phyloP scores from a whole-genome alignment of 1,140 invertebrate species.

The Heterodera carotae region DNA sequence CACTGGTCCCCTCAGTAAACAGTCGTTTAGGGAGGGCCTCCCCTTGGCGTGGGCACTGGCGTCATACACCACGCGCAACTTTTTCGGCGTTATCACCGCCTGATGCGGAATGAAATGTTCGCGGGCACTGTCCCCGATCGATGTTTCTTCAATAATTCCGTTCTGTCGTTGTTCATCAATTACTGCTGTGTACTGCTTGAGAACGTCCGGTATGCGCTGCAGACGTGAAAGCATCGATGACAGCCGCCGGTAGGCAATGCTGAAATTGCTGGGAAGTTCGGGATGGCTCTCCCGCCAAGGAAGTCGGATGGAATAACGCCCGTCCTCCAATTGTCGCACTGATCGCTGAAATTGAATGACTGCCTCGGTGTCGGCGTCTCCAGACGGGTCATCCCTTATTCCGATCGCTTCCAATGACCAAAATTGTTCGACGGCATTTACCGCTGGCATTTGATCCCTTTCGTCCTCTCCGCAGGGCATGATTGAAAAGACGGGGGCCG shows the following conservation, averaged over 20 bases:
- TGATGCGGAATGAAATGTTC: conserved; percentile 34
- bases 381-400: conserved; percentile 31
- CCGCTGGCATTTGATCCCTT: neutral
- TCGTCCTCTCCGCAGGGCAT: neutral
- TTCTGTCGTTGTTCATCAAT: conserved; percentile 14
- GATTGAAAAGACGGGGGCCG: neutral
- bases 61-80: conserved; percentile 66
- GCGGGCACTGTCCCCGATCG: neutral
- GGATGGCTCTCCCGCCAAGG: conserved; percentile 14
- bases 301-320: too few relatives aligned
- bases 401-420: conserved; percentile 38
- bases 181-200: conserved; percentile 22
- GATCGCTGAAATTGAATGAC: conserved; percentile 25
- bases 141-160: conserved; percentile 20
- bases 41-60: conserved; percentile 51
- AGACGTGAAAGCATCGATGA: neutral
- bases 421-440: conserved; percentile 30
- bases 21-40: conserved; percentile 63
- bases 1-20: conserved; percentile 44
- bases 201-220: conserved; percentile 7
- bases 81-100: conserved; percentile 47
- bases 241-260: neutral
- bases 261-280: conserved; percentile 20
- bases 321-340: conserved; percentile 1
- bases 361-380: conserved; percentile 31